A percentile compares a stretch with the other conserved stretches of the same genome.
phyloP scores from a whole-genome alignment of 2,113 vertebrate genomes.

The Todiramphus saurophagus region DNA sequence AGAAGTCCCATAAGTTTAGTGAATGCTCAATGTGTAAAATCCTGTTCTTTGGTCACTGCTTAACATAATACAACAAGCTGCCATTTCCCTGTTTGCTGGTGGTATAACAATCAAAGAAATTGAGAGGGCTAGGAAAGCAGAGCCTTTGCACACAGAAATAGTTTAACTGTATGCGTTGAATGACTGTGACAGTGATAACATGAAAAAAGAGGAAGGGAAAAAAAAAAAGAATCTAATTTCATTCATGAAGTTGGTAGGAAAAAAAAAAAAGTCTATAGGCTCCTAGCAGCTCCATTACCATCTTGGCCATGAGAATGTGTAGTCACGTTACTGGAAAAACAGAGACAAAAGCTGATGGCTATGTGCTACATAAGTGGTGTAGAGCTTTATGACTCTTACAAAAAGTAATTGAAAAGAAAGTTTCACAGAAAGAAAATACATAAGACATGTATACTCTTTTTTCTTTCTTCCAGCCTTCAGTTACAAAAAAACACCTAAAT shows the following conservation, averaged over 20 bases:
- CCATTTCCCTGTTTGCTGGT: background rate
- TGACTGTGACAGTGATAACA: background rate
- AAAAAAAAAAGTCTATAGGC: background rate
- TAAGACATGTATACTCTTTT: background rate
- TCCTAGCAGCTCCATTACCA: background rate
- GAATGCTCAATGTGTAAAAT: background rate
- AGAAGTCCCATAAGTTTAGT: background rate
- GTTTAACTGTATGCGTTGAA: background rate
- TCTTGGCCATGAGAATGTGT: background rate
- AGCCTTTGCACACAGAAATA: background rate
- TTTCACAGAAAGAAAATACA: background rate
- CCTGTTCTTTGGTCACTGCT: background rate
- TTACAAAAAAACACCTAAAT: background rate
- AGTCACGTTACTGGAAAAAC: background rate
- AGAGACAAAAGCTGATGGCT: background rate
- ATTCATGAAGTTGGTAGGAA: background rate
- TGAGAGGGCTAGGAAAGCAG: background rate
- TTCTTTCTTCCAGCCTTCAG: background rate
- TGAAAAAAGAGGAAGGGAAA: background rate
- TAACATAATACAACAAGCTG: background rate
- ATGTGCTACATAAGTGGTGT: background rate
- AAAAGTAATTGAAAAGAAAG: background rate
- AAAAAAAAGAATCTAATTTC: background rate
- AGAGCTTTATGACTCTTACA: background rate
- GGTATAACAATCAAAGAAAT: background rate